Evolutionary conservation across 2,113 vertebrate species (phyloP).

Genomic region (Sigmodon hispidus): DNA sequence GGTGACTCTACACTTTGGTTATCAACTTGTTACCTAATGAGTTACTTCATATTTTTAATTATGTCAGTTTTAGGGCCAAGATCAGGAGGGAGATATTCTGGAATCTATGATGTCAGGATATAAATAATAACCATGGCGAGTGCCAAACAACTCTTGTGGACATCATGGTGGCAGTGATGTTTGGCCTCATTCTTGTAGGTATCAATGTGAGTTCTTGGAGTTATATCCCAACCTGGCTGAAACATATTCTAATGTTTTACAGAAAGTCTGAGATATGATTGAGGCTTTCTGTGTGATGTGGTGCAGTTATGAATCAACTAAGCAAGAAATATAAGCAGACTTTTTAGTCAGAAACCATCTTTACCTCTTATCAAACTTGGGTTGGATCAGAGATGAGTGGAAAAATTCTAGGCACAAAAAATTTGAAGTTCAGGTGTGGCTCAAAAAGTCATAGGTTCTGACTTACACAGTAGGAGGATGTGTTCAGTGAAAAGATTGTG

Average conservation of each 20-base stretch:
- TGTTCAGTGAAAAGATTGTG: background rate
- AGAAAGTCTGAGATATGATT: background rate
- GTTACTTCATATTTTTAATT: background rate
- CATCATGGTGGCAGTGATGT: background rate
- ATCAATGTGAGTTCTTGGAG: background rate
- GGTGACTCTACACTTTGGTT: background rate
- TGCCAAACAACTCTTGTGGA: background rate
- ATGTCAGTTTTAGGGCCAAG: background rate
- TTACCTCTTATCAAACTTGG: background rate
- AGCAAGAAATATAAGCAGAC: background rate
- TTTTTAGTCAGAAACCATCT: background rate
- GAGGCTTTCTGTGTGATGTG: background rate
- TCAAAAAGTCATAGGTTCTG: background rate
- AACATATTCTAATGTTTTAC: background rate
- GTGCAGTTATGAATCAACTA: background rate
- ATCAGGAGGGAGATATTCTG: background rate
- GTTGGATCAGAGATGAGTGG: no score
- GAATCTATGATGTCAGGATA: background rate
- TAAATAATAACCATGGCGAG: background rate
- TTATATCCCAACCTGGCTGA: background rate
- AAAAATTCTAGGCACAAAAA: background rate
- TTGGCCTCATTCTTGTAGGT: background rate
- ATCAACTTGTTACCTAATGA: background rate
- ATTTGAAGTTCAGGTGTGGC: background rate
- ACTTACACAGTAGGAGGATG: background rate